These are phyloP conservation scores for Clarias magur DNA, from an alignment of 2,113 vertebrate species.

Conservation along the genomic window DNA sequence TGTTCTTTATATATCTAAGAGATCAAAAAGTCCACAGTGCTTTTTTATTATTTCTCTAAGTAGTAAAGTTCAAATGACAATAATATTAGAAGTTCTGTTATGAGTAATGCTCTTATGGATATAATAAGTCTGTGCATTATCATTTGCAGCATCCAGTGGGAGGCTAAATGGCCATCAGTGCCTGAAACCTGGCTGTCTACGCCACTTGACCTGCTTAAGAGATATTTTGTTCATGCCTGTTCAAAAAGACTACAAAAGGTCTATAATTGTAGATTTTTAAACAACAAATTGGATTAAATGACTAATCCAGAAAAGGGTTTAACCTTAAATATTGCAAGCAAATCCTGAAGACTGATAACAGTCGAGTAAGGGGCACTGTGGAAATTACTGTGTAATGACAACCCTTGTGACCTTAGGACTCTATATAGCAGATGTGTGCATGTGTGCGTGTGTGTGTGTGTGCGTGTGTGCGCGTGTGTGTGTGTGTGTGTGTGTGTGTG, in stretches of 20 bases:
- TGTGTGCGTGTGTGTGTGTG: neutral
- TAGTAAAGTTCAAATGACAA: neutral
- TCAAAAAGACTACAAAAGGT: neutral
- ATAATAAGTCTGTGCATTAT: neutral
- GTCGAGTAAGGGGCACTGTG: neutral
- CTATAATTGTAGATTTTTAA: neutral
- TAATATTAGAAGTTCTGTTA: neutral
- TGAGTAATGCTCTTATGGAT: neutral
- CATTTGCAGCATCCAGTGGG: neutral
- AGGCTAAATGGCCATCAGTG: constrained; percentile 1
- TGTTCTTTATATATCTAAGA: neutral
- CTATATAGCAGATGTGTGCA: neutral
- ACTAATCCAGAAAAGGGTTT: neutral
- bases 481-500: constrained; percentile 4
- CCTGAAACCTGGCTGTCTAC: neutral
- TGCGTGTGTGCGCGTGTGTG: neutral
- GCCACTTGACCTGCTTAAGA: neutral
- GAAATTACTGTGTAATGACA: constrained; percentile 17
- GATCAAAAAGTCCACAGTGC: neutral
- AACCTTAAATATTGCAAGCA: neutral
- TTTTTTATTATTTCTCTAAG: neutral
- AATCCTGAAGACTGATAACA: neutral
- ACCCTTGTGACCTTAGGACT: constrained; percentile 1
- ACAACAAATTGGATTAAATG: neutral
- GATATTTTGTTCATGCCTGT: neutral